Percentiles rank a stretch among this genome's conserved stretches.
These are phyloP conservation scores for Xylota segnis DNA, from an alignment of 2,888 invertebrate species.

Conservation along the genomic window DNA sequence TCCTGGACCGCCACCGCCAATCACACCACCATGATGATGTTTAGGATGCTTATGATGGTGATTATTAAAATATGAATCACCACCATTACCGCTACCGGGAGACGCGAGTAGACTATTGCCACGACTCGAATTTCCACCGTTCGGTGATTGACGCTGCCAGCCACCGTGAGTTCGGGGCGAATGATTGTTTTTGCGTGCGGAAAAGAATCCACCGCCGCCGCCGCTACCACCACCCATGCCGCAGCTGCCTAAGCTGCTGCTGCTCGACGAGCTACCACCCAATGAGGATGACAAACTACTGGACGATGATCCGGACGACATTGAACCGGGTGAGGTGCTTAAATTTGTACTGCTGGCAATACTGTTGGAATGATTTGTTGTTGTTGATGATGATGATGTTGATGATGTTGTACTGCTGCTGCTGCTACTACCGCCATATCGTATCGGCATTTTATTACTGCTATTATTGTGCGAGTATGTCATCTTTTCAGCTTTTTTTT, in stretches of 20 bases:
- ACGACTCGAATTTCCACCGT: constrained; percentile 70
- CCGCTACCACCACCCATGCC: constrained; percentile 77
- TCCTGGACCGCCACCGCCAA: constrained; percentile 69
- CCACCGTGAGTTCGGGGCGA: constrained; percentile 77
- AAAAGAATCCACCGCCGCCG: constrained; percentile 78
- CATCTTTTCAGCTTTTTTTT: constrained; percentile 80
- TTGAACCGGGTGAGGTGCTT: constrained; percentile 75
- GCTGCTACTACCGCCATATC: constrained; percentile 80
- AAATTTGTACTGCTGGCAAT: constrained; percentile 84
- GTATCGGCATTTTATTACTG: constrained; percentile 82
- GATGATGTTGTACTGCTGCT: constrained; percentile 79
- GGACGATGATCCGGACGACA: constrained; percentile 79
- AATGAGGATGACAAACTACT: constrained; percentile 79
- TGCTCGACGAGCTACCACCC: constrained; percentile 78
- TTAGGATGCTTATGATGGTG: constrained; percentile 65
- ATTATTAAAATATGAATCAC: constrained; percentile 77
- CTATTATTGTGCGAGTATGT: constrained; percentile 85
- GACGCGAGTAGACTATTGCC: constrained; percentile 67
- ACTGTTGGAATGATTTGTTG: constrained; percentile 84
- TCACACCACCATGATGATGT: constrained; percentile 66
- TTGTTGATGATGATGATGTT: constrained; percentile 78
- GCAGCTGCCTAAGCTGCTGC: constrained; percentile 71
- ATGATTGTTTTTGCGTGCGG: constrained; percentile 79
- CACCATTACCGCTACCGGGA: constrained; percentile 66
- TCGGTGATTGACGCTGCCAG: constrained; percentile 79